Evolutionary conservation across 2,888 invertebrate species (phyloP).

Genomic region (Cactoblastis cactorum): DNA sequence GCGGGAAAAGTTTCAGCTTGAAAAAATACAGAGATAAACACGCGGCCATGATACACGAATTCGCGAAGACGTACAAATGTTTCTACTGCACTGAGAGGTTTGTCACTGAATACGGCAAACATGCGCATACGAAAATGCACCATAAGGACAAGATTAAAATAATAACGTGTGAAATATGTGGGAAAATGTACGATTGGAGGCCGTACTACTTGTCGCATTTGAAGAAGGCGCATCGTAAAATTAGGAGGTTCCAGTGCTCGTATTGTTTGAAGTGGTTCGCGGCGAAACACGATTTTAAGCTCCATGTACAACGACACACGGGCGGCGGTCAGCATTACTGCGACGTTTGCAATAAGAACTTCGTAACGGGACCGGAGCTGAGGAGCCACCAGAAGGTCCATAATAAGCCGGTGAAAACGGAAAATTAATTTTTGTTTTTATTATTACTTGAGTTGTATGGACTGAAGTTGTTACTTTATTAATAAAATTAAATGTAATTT

Average conservation of each 20-base stretch:
- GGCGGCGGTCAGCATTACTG: conserved; percentile 32
- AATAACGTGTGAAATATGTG: conserved; percentile 54
- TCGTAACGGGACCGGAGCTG: conserved; percentile 28
- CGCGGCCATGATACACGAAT: conserved; percentile 36
- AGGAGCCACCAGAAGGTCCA: conserved; percentile 28
- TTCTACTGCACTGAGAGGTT: conserved; percentile 43
- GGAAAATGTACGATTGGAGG: conserved; percentile 56
- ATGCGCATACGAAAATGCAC: conserved; percentile 35
- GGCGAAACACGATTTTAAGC: conserved; percentile 27
- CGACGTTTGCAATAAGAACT: conserved; percentile 33
- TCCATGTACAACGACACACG: conserved; percentile 32
- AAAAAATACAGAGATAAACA: conserved; percentile 49
- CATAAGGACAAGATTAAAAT: conserved; percentile 43
- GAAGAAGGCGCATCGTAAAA: conserved; percentile 45
- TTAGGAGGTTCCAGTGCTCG: conserved; percentile 38
- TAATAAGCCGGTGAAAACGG: neutral
- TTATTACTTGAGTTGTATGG: too few species aligned
- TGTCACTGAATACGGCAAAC: conserved; percentile 29
- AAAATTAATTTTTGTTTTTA: too few species aligned
- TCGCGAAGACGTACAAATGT: conserved; percentile 36
- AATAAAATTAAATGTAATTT: too few species aligned
- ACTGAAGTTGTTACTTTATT: too few species aligned
- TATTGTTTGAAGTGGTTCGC: conserved; percentile 32
- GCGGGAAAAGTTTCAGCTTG: conserved; percentile 62
- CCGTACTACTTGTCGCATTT: conserved; percentile 60